Evolutionary conservation across 2,888 invertebrate species (phyloP), one percentile per base, ranked within the genome.

Genomic region (Lycocerus yunnanus): DNA sequence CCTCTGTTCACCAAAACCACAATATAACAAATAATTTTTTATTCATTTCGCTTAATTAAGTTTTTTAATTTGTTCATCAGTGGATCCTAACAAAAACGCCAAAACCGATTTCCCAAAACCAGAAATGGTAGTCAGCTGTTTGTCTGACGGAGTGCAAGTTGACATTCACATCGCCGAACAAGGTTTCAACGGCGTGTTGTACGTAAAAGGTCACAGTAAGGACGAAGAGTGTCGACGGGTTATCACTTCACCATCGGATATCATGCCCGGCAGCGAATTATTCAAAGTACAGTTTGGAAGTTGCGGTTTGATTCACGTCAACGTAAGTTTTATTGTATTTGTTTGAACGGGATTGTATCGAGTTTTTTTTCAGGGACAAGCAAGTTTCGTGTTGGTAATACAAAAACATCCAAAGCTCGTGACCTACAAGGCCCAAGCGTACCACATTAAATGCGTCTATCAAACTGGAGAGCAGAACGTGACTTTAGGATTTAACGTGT

Each of bases 371-470:
- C 86, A 94, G 94, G 97, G 97, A 68, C 92, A 96, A 85, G 97
- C 97, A 18, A 95, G 95, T 84, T 97, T 97, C 85, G 95, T 97
- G 1, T 89, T 98, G 61, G 97, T 98, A 18, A 95, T 98, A 84
- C 98, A 98, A 86, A 96, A 97, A 88, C 98, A 98, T 91, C 97
- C 97, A 0, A 96, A 96, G 89, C 90, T 98, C 69, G 94, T 98
- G 68, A 98, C 98, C 0, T 95, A 95, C 85, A 95, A 95, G 84
- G 97, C 98, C 5, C 96, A 97, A 86, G 97, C 98, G 1, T 98
- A 97, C 89, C 96, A 97, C 87, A 96, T 98, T 78, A 96, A 96
- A 86, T 98, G 98, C 86, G 94, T 97, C 72, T 98, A 98, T 86
- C 95, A 97, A 86, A 97, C 96, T 0, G 97, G 96, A 76, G 96